Evolutionary conservation across 1,140 invertebrate genomes (phyloP), one percentile per base, ranked within the genome.

Genomic region (Leucophenga varia): DNA sequence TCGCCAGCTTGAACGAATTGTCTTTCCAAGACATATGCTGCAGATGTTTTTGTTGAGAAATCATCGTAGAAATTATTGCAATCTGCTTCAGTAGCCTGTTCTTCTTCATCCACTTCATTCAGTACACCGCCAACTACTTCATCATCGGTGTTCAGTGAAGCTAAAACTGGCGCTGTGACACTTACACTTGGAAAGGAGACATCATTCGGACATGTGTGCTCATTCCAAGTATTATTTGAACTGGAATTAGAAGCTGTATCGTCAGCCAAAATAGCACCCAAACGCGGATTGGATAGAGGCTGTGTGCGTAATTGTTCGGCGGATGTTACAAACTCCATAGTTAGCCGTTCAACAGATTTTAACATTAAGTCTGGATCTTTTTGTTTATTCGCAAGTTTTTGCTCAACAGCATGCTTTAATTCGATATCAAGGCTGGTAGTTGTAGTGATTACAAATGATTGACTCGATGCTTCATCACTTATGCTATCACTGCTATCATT

Each of bases 171-270:
- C 0, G 83, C 83, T 22, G 86, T 86, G 14, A 85, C 82, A 47
- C 87, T 90, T 13, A 90, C 83, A 32, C 85, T 90, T 0, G 88
- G 88, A 64, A 89, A 90, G 0, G 87, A 86, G 28, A 87, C 76
- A 54, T 89, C 87, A 69, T 87, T 86, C 1, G 84, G 85, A 38
- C 82, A 84, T 9, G 81, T 81, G 57, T 88, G 83, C 49, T 89
- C 87, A 56, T 87, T 88, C 88, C 88, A 90, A 0, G 86, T 89
- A 56, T 87, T 86, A 46, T 78, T 80, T 1, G 70, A 59, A 10
- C 72, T 58, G 2, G 76, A 74, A 49, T 77, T 76, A 2, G 64
- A 76, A 25, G 16, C 43, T 52, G 36, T 52, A 21, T 37, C 64
- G 37, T 58, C 61, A 44, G 73, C 78, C 3, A 64, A 57, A 22